Evolutionary conservation across 2,113 vertebrate genomes (phyloP), one percentile per base, ranked within the genome.

Genomic region (Archilochus colubris): DNA sequence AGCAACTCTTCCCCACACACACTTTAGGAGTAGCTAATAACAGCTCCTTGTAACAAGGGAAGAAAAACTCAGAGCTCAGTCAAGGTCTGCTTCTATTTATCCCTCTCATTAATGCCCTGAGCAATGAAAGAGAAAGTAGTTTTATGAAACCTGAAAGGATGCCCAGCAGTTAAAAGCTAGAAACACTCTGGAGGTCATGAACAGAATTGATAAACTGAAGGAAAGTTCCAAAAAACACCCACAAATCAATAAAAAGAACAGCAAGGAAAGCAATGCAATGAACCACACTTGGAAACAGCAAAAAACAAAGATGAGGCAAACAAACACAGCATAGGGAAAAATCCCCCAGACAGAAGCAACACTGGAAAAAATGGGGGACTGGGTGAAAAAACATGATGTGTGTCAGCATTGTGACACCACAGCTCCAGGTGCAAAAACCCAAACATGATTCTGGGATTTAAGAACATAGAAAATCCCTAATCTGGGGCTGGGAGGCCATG

Each of bases 91-190:
- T 58, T 63, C 88, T 92, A 70, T 67, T 86, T 79, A 94, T 63
- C 72, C 55, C 86, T 86, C 78, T 79, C 91, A 83, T 81, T 94
- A 94, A 86, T 18, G 33, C 76, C 55, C 82, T 67, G 48, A 91
- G 63, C 31, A 33, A 86, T 4, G 20, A 80, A 89, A 91, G 33
- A 93, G 59, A 95, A 93, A 90, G 80, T 51, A 59, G 72, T 88
- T 88, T 57, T 30, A 48, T 33, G 78, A 88, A 90, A 75, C 33
- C 94, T 94, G 88, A 90, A 93, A 86, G 80, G 59, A 63, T 88
- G 88, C 82, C 88, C 79, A 92, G 76, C 68, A 92, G 68, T 67
- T 95, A 83, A 94, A 86, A 92, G 88, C 68, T 83, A 22, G 72
- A 81, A 90, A 83, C 94, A 46, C 94, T 92, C 83, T 2, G 4